Conservation (phyloP, 2,888 invertebrate species). For the Perizoma flavofasciatum region DNA sequence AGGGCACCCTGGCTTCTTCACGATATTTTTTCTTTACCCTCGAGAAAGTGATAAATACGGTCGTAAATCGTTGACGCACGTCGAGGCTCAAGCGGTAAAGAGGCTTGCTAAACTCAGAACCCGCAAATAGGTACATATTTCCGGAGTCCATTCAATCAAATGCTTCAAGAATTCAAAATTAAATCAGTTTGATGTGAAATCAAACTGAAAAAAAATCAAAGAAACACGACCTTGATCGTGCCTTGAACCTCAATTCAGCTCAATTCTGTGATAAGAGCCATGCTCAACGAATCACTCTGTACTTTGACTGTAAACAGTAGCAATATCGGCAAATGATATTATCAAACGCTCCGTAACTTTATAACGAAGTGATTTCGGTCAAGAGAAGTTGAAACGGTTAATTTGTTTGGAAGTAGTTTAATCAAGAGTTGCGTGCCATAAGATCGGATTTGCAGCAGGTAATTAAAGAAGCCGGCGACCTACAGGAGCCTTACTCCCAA, state of each 20-base stretch:
- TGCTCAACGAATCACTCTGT: no score
- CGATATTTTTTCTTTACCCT: conserved; percentile 19
- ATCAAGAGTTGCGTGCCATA: conserved; percentile 55
- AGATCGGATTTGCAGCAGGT: conserved; percentile 56
- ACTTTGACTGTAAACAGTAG: conserved; percentile 19
- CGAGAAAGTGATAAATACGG: conserved; percentile 21
- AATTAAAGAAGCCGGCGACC: conserved; percentile 63
- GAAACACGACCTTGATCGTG: no score
- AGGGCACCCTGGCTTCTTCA: conserved; percentile 12
- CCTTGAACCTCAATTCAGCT: no score
- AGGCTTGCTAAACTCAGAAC: not conserved
- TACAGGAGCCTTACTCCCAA: conserved; percentile 29
- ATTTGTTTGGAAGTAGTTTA: conserved; percentile 65
- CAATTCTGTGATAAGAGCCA: no score
- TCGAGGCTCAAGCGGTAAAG: conserved; percentile 1
- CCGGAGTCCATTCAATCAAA: not conserved
- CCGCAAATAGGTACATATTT: not conserved
- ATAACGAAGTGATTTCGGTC: conserved; percentile 46
- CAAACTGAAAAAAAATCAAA: no score
- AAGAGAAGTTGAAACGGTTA: conserved; percentile 46
- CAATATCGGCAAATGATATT: conserved; percentile 26
- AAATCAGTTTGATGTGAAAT: no score
- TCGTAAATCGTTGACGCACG: conserved; percentile 19
- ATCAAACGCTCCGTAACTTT: conserved; percentile 30
- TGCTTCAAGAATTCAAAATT: no score